A percentile compares a stretch with the other conserved stretches of the same genome.
These are phyloP conservation scores for Orthosia incerta DNA, from an alignment of 2,888 invertebrate species.

Conservation along the genomic window DNA sequence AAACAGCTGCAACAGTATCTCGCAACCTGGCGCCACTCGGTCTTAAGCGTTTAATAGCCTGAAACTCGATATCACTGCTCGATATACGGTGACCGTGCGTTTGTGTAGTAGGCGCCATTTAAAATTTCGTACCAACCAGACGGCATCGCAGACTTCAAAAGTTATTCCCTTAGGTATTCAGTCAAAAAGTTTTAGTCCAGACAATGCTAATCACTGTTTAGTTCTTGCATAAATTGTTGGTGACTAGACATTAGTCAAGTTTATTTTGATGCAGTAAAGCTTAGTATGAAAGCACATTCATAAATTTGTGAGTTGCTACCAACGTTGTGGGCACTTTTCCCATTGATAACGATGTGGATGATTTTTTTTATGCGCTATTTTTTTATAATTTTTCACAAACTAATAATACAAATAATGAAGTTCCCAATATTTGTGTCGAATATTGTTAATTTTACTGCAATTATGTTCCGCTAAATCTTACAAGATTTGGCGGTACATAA, in stretches of 20 bases:
- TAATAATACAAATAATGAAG: too few relatives aligned
- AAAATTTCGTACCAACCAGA: constrained; percentile 40
- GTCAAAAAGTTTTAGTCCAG: constrained; percentile 53
- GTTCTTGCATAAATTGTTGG: constrained; percentile 32
- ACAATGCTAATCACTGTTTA: constrained; percentile 38
- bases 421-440: too few relatives aligned
- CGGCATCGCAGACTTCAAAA: constrained; percentile 41
- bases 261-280: constrained; percentile 27
- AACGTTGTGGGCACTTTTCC: too few relatives aligned
- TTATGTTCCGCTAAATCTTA: too few relatives aligned
- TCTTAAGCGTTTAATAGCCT: constrained; percentile 50
- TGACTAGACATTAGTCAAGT: constrained; percentile 21
- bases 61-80: constrained; percentile 49
- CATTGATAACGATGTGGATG: too few relatives aligned
- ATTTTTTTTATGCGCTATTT: too few relatives aligned
- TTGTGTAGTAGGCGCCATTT: constrained; percentile 43
- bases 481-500: too few relatives aligned
- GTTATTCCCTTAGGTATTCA: constrained; percentile 49
- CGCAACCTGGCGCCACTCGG: constrained; percentile 29
- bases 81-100: constrained; percentile 27
- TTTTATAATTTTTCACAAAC: too few relatives aligned
- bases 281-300: constrained; percentile 1
- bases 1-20: constrained; percentile 40
- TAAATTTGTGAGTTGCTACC: neutral
- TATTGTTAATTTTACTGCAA: too few relatives aligned